Evolutionary conservation across 2,113 vertebrate genomes (phyloP).

Genomic region (Gulo gulo): DNA sequence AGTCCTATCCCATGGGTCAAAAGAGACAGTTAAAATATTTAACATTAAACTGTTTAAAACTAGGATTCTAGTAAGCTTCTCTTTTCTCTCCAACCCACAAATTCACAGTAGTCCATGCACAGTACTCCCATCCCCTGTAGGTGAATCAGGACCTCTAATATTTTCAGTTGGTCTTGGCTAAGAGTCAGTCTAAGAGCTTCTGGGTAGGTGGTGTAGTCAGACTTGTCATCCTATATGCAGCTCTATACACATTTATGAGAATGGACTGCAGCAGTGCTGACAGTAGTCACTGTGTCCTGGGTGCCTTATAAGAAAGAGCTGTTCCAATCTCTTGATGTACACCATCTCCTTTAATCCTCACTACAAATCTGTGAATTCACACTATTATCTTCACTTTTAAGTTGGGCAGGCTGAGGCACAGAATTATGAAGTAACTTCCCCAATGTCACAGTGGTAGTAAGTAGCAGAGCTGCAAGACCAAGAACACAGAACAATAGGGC

Average conservation of each 20-base stretch:
- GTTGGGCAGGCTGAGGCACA: not conserved
- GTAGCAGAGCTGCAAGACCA: not conserved
- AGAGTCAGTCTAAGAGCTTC: not conserved
- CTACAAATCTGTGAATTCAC: not conserved
- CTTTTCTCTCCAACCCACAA: not conserved
- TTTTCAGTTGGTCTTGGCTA: not conserved
- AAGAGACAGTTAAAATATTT: not conserved
- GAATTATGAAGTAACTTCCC: not conserved
- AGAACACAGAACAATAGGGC: not conserved
- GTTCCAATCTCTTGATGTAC: not conserved
- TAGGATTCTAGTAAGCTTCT: not conserved
- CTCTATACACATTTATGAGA: not conserved
- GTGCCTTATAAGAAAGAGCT: not conserved
- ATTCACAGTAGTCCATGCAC: not conserved
- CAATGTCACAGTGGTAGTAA: not conserved
- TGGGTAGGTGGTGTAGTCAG: not conserved
- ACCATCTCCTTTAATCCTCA: not conserved
- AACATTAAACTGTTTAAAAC: not conserved
- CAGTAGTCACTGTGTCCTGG: too few relatives aligned
- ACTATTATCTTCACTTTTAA: not conserved
- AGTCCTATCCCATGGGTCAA: not conserved
- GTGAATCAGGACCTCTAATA: not conserved
- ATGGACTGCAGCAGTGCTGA: not conserved
- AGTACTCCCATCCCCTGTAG: not conserved
- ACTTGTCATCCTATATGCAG: not conserved